Percentiles rank a stretch among this genome's conserved stretches.
These are phyloP conservation scores for Gobio gobio DNA, from an alignment of 2,113 vertebrate species.

Conservation along the genomic window DNA sequence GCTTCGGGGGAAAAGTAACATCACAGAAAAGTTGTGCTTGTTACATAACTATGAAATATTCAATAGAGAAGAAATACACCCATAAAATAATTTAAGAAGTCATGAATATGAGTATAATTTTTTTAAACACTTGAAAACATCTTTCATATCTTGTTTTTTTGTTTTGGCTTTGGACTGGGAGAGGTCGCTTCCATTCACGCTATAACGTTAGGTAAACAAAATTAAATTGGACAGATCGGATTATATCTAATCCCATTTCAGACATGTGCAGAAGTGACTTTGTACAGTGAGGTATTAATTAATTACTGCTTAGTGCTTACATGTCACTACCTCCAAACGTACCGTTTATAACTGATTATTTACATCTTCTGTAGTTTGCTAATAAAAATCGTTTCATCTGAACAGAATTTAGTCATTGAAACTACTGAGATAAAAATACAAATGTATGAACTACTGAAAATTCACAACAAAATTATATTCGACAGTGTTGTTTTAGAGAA, in stretches of 20 bases:
- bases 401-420: background rate
- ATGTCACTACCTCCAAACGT: background rate
- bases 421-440: background rate
- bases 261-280: constrained; percentile 42
- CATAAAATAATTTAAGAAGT: background rate
- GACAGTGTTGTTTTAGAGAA: too few species aligned
- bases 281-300: constrained; percentile 34
- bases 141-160: background rate
- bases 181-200: background rate
- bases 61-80: background rate
- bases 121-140: background rate
- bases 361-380: background rate
- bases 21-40: background rate
- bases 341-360: background rate
- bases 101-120: background rate
- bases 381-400: background rate
- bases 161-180: background rate
- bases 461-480: background rate
- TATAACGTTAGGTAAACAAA: constrained; percentile 32
- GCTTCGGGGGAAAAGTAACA: background rate
- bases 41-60: background rate
- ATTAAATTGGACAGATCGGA: constrained; percentile 28
- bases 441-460: background rate
- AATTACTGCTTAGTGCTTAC: too few species aligned
- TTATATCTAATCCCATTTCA: constrained; percentile 50